Base-by-base conservation (phyloP, 2,797 vertebrate species). In the Melanotaenia pygmaea region DNA sequence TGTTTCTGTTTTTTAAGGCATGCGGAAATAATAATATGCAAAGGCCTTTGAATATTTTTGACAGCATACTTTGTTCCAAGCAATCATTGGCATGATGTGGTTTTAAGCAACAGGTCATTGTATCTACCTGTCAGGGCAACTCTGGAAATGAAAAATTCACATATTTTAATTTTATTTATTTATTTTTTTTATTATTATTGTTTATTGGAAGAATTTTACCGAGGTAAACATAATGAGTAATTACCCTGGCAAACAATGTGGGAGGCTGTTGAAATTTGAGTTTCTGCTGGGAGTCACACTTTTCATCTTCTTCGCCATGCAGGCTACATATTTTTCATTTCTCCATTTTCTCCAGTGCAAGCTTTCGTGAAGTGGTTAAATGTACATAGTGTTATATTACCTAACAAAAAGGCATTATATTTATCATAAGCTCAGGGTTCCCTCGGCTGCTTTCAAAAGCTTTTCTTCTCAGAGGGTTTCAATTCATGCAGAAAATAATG, bases 181-280 rank as follows among this genome's bases (percentile, higher is more conserved):
- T 45, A 28, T 57, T 66, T 70, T 53, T 40, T 18, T 60, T 59
- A 40, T 47, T 38, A 38, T 38, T 38, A 3, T 40, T 11, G 12
- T 10, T 12, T 38, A 38, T 11, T 50, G n/a, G 47, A 12, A 10
- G 2, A 1, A 20, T 16, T 4, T 9, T 16, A 35, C 34, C 65
- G 30, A 75, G 68, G 20, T 28, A 22, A 60, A 60, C 79, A 37
- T 18, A 47, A 68, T 62, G 10, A 68, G 70, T 54, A 50, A 43
- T 64, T 56, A 40, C 5, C 3, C 13, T 76, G 38, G 38, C 26
- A 64, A 64, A 70, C 66, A 45, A 61, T 1, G 8, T 70, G 53
- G 43, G 40, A 75, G 13, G 64, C 20, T 53, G 62, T 59, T 71
- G 64, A 70, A 45, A 72, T 53, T 70, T 59, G 18, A 72, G 30